phyloP scores from a whole-genome alignment of 2,797 vertebrate species.

The Podarcis siculus region DNA sequence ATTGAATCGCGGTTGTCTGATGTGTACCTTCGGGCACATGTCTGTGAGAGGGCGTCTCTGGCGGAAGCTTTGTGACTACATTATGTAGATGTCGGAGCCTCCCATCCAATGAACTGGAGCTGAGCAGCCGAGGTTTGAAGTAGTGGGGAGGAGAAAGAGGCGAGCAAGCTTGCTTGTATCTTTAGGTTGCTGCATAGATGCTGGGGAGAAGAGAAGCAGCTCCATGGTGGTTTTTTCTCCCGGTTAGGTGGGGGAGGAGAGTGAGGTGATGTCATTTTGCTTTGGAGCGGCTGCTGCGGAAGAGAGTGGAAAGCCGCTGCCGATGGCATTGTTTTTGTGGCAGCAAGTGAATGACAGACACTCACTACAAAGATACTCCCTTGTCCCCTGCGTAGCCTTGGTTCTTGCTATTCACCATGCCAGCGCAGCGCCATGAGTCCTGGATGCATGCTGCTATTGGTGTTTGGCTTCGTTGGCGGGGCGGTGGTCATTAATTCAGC shows the following conservation, averaged over 20 bases:
- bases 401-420: slow-evolving; percentile 83
- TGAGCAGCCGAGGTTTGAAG: slow-evolving; percentile 20
- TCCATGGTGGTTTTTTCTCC: slow-evolving; percentile 56
- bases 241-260: slow-evolving; percentile 68
- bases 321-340: slow-evolving; percentile 86
- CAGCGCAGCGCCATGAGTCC: slow-evolving; percentile 95
- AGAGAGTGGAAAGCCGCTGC: slow-evolving; percentile 76
- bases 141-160: slow-evolving; percentile 49
- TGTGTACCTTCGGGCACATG: slow-evolving; percentile 25
- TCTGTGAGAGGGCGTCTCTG: slow-evolving; percentile 36
- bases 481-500: slow-evolving; percentile 99
- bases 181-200: slow-evolving; percentile 76
- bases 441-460: slow-evolving; percentile 98
- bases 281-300: slow-evolving; percentile 82
- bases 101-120: slow-evolving; percentile 74
- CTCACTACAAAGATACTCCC: slow-evolving; percentile 76
- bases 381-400: slow-evolving; percentile 70
- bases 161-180: slow-evolving; percentile 71
- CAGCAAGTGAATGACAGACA: slow-evolving; percentile 80
- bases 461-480: slow-evolving; percentile 99
- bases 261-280: slow-evolving; percentile 82
- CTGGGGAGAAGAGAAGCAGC: slow-evolving; percentile 63
- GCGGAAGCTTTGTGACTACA: slow-evolving; percentile 63
- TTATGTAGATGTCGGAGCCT: slow-evolving; percentile 71
- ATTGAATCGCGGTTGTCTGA: slow-evolving; percentile 30